Percentiles rank a stretch among this genome's conserved stretches.
Conservation (phyloP, 2,113 vertebrate genomes). For the Phalacrocorax pelagicus region DNA sequence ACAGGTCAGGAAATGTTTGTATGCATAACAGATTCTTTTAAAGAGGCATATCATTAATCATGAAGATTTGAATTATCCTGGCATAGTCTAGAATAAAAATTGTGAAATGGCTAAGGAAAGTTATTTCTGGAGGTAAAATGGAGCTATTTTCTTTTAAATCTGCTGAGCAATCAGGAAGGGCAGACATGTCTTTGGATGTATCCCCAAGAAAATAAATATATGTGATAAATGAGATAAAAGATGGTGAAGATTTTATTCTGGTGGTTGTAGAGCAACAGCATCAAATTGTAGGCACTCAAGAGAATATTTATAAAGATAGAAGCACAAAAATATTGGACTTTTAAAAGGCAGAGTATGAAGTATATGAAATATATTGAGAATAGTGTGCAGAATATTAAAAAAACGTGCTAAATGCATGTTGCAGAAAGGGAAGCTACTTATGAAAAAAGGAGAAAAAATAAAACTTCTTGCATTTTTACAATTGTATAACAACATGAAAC, state of each 20-base stretch:
- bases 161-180: neutral
- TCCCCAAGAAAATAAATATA: constrained; percentile 26
- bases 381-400: neutral
- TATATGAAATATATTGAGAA: neutral
- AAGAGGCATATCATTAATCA: constrained; percentile 58
- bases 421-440: neutral
- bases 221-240: constrained; percentile 37
- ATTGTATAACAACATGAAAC: neutral
- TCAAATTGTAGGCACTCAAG: neutral
- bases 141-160: constrained; percentile 39
- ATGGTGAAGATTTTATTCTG: constrained; percentile 24
- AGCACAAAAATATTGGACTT: neutral
- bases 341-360: neutral
- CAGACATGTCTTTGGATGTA: neutral
- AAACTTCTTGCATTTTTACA: neutral
- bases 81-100: neutral
- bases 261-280: neutral
- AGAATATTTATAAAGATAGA: neutral
- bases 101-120: constrained; percentile 9
- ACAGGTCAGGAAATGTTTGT: constrained; percentile 3
- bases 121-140: constrained; percentile 33
- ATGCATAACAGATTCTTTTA: neutral
- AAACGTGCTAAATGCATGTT: neutral
- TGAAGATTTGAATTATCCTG: constrained; percentile 34
- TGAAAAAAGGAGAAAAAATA: neutral